Conservation (phyloP, 2,888 invertebrate species). For the Eumacrocentrus americanus region DNA sequence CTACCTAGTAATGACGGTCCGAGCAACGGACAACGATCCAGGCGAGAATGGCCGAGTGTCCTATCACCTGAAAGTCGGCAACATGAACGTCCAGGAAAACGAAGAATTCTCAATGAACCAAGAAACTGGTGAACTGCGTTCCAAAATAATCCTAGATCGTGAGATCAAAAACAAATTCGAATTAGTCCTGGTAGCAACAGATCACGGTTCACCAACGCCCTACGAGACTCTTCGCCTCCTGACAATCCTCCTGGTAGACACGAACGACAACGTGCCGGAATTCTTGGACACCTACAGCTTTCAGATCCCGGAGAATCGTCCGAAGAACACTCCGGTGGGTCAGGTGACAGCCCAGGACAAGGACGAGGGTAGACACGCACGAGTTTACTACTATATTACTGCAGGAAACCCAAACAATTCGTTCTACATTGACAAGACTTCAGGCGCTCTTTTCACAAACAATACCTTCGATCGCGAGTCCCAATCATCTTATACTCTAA, state of each 20-base stretch:
- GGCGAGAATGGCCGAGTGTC: conserved; percentile 85
- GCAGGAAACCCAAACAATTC: conserved; percentile 77
- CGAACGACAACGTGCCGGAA: conserved; percentile 81
- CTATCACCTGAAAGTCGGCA: conserved; percentile 81
- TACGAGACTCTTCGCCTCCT: conserved; percentile 80
- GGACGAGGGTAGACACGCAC: conserved; percentile 81
- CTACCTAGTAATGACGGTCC: conserved; percentile 79
- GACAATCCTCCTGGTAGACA: conserved; percentile 77
- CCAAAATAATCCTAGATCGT: conserved; percentile 79
- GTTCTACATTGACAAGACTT: conserved; percentile 80
- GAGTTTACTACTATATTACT: conserved; percentile 83
- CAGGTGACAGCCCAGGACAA: conserved; percentile 76
- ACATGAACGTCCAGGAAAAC: conserved; percentile 79
- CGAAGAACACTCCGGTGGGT: conserved; percentile 63
- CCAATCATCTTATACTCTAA: conserved; percentile 75
- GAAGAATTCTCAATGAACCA: conserved; percentile 81
- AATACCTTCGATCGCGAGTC: conserved; percentile 83
- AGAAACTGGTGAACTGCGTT: conserved; percentile 80
- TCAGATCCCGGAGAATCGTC: conserved; percentile 73
- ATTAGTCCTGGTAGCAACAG: conserved; percentile 81
- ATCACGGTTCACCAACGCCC: conserved; percentile 81
- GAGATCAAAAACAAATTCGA: conserved; percentile 74
- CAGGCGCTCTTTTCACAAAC: conserved; percentile 81
- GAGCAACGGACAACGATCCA: conserved; percentile 80
- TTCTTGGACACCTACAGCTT: conserved; percentile 76